phyloP scores from a whole-genome alignment of 1,140 invertebrate genomes.

The Calosoma granatense region DNA sequence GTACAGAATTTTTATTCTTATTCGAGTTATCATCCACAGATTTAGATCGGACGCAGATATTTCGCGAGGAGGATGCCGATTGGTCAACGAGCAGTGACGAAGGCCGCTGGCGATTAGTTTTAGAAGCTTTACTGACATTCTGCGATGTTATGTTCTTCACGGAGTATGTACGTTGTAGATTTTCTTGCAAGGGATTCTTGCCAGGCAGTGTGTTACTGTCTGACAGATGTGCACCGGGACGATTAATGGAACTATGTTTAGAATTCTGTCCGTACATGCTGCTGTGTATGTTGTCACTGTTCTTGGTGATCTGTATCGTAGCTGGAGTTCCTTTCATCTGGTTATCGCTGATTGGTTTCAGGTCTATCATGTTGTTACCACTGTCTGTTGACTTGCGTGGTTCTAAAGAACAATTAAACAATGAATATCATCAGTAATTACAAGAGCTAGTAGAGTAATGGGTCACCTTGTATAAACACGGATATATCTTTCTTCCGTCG shows the following conservation, averaged over 20 bases:
- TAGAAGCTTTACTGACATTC: neutral
- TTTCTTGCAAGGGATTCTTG: neutral
- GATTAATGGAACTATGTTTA: neutral
- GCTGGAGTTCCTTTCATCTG: neutral
- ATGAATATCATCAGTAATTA: neutral
- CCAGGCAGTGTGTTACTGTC: neutral
- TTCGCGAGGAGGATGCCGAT: conserved; percentile 15
- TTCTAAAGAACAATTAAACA: neutral
- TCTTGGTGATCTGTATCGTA: neutral
- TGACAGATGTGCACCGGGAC: neutral
- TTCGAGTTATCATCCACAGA: conserved; percentile 27
- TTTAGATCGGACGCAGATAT: conserved; percentile 23
- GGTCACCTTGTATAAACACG: conserved; percentile 26
- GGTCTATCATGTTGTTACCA: neutral
- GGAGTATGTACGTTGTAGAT: neutral
- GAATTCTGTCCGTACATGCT: neutral
- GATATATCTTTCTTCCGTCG: conserved; percentile 6
- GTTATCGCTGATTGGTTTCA: neutral
- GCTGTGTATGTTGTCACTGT: neutral
- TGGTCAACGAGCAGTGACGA: conserved; percentile 23
- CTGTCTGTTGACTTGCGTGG: neutral
- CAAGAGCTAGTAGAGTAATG: neutral
- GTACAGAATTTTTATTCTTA: conserved; percentile 11
- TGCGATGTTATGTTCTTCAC: neutral
- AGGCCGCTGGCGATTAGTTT: conserved; percentile 15